Evolutionary conservation across 2,113 vertebrate genomes (phyloP), one percentile per base, ranked within the genome.

Genomic region (Anser brachyrhynchus): DNA sequence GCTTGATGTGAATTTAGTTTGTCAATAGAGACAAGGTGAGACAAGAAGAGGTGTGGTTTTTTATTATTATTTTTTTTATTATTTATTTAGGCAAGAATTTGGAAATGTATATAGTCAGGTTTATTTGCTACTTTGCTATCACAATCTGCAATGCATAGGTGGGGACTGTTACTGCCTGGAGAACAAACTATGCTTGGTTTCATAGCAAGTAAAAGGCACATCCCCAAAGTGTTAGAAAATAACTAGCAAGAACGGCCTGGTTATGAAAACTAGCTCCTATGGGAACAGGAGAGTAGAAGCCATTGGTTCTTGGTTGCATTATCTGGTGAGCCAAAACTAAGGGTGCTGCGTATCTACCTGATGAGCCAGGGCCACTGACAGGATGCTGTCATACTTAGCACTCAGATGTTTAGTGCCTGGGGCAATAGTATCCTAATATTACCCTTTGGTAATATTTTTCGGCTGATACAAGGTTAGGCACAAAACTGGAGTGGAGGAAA

Each of bases 281-380:
- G 39, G 41, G 54, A 85, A 20, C 13, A 81, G 65, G 49, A 31
- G 23, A 3, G 3, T 3, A 23, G 43, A 70, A 54, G 31, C 35
- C 11, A 3, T 21, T 28, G 49, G 12, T 58, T 58, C 41, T 73
- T 10, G 29, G 64, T 39, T 35, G 29, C 79, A 37, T 49, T 23
- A 2, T 31, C 29, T 54, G 54, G 54, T 39, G 19, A 84, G 35
- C 80, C 39, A 44, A 23, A 35, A 74, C 33, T 17, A 41, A 81
- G 37, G 29, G 41, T 51, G 72, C 75, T 54, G 28, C 1, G 11
- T 7, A 55, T 46, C 57, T 62, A 31, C 59, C n/a, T 2, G 3
- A 31, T 46, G 73, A 0, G 0, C n/a, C 29, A 64, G 35, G 2
- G 1, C 0, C 67, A 71, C 57, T 89, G 44, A 13, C 61, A 57